Percentiles rank a stretch among this genome's conserved stretches.
Conservation (phyloP, 2,888 invertebrate genomes). For the Gastracanthus pulcherrimus region DNA sequence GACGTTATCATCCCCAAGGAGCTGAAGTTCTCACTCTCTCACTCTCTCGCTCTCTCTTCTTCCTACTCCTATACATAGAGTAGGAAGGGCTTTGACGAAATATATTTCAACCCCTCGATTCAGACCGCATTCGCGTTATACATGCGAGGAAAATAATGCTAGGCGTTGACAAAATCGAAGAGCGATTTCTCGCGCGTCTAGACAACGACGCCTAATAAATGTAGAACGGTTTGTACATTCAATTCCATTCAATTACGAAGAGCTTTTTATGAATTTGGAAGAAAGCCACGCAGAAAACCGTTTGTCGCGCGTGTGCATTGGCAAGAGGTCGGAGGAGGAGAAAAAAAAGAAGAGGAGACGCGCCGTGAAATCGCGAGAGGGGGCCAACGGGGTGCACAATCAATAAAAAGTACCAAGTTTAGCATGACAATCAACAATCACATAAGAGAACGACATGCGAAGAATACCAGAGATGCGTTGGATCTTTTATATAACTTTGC, state of each 20-base stretch:
- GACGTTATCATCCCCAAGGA: too few species aligned
- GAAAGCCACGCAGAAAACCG: constrained; percentile 51
- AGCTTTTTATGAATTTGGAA: constrained; percentile 57
- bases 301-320: constrained; percentile 55
- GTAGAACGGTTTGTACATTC: constrained; percentile 38
- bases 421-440: constrained; percentile 74
- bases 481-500: constrained; percentile 11
- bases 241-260: constrained; percentile 55
- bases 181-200: constrained; percentile 40
- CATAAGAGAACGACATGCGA: constrained; percentile 65
- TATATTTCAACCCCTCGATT: not conserved
- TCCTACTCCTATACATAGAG: not conserved
- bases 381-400: constrained; percentile 35
- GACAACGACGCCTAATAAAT: constrained; percentile 43
- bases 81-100: not conserved
- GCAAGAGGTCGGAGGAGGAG: constrained; percentile 51
- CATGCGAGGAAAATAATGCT: constrained; percentile 16
- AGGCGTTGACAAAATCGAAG: constrained; percentile 50
- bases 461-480: constrained; percentile 32
- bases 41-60: too few species aligned
- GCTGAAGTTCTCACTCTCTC: too few species aligned
- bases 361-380: constrained; percentile 65
- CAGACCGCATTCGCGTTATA: not conserved
- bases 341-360: constrained; percentile 55
- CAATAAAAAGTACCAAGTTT: constrained; percentile 62